phyloP scores from a whole-genome alignment of 2,113 vertebrate genomes.

The Prunella fulvescens region DNA sequence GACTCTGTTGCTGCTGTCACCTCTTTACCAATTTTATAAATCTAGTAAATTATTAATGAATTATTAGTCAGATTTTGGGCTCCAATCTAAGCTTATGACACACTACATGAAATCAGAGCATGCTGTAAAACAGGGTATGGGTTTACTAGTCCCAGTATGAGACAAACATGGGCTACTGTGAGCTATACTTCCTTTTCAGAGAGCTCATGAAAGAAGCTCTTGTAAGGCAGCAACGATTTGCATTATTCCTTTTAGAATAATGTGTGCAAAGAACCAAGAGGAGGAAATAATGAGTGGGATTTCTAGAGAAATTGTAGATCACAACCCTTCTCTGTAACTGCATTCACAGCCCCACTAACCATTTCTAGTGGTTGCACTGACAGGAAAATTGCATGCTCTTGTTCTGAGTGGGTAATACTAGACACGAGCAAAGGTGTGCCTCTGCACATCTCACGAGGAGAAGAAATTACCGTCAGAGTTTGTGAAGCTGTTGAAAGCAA shows the following conservation, averaged over 20 bases:
- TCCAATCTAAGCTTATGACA: neutral
- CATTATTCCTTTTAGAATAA: neutral
- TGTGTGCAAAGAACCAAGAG: neutral
- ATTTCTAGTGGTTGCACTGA: neutral
- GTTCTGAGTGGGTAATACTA: neutral
- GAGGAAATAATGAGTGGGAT: neutral
- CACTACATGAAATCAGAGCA: neutral
- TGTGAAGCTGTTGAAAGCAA: neutral
- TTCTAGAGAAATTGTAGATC: neutral
- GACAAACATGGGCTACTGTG: neutral
- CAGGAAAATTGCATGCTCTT: neutral
- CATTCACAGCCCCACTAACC: neutral
- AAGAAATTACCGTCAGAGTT: neutral
- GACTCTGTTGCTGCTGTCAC: neutral
- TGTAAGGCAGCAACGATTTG: neutral
- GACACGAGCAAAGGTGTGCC: neutral
- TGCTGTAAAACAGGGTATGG: neutral
- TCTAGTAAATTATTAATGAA: neutral
- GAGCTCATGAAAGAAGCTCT: neutral
- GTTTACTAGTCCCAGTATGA: neutral
- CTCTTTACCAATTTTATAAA: neutral
- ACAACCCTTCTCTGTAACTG: neutral
- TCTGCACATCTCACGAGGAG: neutral
- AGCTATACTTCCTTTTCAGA: neutral
- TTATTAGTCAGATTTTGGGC: neutral